Base-by-base conservation (phyloP, 2,797 vertebrate species). In the Cygnus olor region DNA sequence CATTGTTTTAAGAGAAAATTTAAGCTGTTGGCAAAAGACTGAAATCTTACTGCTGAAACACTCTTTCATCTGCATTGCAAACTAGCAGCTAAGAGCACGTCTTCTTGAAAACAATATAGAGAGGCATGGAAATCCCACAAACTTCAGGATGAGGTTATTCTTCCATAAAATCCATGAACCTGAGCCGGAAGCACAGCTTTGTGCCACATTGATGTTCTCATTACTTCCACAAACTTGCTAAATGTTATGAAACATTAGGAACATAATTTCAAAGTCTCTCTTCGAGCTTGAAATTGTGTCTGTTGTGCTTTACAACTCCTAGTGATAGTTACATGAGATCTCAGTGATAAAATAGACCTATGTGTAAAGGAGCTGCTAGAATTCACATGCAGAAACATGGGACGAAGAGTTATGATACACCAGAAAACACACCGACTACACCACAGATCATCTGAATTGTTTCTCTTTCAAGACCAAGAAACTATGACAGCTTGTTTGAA, bases 111-210 rank as follows among this genome's bases (percentile, higher is more conserved):
- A 90, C 68, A 82, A 77, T 32, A 58, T 36, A 65, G 74, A 89
- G 56, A 80, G n/a, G 70, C 68, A 91, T 1, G 5, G 56, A 93
- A 89, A 95, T 63, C 30, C 89, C 65, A 78, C 34, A 70, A 57
- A 80, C 61, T 80, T 80, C 36, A 71, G 68, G 45, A 66, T 94
- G 65, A 92, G 11, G 2, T 53, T 79, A 73, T 94, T 90, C 49
- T 88, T 81, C 83, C 45, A 91, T 58, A 73, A 96, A 93, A 95
- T 88, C 61, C 40, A 83, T 18, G 16, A 97, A 90, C n/a, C 82
- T 64, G 42, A 92, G 45, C 38, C 15, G 7, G 83, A 42, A 86
- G 40, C 19, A 77, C 30, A 78, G 49, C 25, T 95, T 70, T 69
- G 78, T 66, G 90, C 19, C 53, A 72, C 18, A 66, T 36, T 71